Conservation (phyloP, 2,797 vertebrate genomes). For the Eulemur albifrons region DNA sequence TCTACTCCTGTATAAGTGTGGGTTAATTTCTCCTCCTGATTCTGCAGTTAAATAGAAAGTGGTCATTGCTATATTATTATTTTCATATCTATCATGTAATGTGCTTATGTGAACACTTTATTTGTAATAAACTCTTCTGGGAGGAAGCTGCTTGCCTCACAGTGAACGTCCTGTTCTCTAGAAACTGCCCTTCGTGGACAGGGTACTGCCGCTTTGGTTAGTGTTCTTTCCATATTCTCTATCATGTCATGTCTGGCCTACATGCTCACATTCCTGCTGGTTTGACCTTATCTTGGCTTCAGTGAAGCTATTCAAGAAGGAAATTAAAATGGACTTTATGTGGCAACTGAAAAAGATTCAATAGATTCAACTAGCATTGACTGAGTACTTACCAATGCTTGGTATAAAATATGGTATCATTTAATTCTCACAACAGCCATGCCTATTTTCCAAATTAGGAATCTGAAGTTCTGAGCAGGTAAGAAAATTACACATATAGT, state of each 20-base stretch:
- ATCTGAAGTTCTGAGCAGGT: background rate
- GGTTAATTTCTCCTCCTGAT: constrained; percentile 10
- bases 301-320: constrained; percentile 11
- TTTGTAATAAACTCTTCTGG: background rate
- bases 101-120: background rate
- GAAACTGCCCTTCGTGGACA: background rate
- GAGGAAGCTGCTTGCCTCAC: background rate
- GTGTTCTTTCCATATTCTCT: background rate
- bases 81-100: background rate
- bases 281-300: background rate
- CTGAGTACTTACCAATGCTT: background rate
- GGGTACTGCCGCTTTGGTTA: background rate
- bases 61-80: background rate
- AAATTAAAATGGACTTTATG: background rate
- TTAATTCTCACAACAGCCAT: background rate
- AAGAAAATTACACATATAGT: background rate
- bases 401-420: background rate
- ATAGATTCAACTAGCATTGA: background rate
- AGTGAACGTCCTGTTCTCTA: background rate
- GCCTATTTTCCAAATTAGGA: constrained; percentile 14
- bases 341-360: background rate
- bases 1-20: background rate
- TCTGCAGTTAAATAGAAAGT: constrained; percentile 34
- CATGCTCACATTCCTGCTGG: background rate
- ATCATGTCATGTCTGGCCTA: background rate